Evolutionary conservation across 2,797 vertebrate genomes (phyloP).

Genomic region (Notolepis coatsorum): DNA sequence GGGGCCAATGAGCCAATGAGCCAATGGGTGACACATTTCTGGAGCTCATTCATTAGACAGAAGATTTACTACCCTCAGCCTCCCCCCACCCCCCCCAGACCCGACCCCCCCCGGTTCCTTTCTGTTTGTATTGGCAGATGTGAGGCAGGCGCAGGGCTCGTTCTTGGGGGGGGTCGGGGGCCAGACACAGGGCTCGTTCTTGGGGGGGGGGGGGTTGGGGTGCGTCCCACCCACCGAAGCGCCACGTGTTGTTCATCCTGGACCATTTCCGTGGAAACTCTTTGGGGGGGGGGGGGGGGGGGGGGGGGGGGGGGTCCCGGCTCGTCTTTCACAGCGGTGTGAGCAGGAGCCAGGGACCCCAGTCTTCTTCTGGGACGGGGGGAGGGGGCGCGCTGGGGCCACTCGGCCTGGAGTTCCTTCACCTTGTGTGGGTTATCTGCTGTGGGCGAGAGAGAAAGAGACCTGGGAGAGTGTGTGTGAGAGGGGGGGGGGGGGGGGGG

Average conservation of each 20-base stretch:
- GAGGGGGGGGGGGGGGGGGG: too few species aligned
- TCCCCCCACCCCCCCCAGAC: slow-evolving; percentile 33
- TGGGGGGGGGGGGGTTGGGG: slow-evolving; percentile 47
- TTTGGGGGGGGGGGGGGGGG: too few species aligned
- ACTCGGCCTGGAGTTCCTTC: slow-evolving; percentile 1
- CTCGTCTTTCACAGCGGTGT: slow-evolving; percentile 60
- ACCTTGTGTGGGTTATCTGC: too few species aligned
- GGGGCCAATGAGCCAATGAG: too few species aligned
- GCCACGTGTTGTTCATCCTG: slow-evolving; percentile 78
- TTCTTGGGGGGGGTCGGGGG: slow-evolving; percentile 53
- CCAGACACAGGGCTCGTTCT: slow-evolving; percentile 50
- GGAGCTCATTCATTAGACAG: slow-evolving; percentile 76
- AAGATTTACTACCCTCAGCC: slow-evolving; percentile 75
- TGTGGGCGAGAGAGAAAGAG: too few species aligned
- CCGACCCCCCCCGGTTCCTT: slow-evolving; percentile 54
- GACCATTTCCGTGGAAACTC: slow-evolving; percentile 76
- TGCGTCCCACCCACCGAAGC: slow-evolving; percentile 18
- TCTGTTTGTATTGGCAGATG: slow-evolving; percentile 85
- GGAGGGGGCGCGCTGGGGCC: too few species aligned
- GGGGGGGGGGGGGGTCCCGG: slow-evolving; percentile 53
- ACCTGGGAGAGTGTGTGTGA: too few species aligned
- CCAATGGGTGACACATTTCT: slow-evolving; percentile 78
- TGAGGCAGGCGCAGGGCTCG: slow-evolving; percentile 75
- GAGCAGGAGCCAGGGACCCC: slow-evolving; percentile 2
- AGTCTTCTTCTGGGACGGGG: too few species aligned